These are phyloP conservation scores for Bimastos eiseni DNA, from an alignment of 2,888 invertebrate genomes.

Conservation along the genomic window DNA sequence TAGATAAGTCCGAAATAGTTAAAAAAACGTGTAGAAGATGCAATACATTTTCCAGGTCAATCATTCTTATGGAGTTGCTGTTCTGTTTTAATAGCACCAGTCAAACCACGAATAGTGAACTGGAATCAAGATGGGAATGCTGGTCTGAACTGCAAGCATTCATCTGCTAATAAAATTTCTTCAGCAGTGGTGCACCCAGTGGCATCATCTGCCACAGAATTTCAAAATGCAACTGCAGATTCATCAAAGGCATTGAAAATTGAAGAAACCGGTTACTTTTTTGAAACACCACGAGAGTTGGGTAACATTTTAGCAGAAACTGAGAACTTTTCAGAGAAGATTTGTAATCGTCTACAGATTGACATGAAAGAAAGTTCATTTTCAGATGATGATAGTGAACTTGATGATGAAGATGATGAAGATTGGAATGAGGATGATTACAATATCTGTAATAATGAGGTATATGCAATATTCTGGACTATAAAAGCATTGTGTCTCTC, in stretches of 20 bases:
- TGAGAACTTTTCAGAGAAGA: neutral
- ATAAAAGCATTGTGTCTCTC: neutral
- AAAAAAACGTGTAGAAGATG: neutral
- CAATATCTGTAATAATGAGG: neutral
- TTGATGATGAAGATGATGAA: neutral
- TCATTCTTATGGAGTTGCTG: neutral
- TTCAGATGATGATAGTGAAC: constrained; percentile 15
- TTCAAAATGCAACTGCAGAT: neutral
- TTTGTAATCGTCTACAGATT: neutral
- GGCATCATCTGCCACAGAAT: neutral
- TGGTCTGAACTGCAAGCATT: neutral
- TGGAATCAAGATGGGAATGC: neutral
- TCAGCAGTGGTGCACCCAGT: neutral
- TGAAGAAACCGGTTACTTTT: neutral
- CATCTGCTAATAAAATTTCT: neutral
- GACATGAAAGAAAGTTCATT: constrained; percentile 9
- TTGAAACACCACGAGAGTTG: neutral
- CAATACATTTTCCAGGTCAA: neutral
- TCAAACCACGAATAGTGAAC: neutral
- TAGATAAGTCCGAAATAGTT: too few species aligned
- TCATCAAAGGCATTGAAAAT: neutral
- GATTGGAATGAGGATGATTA: constrained; percentile 4
- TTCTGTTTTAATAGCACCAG: neutral
- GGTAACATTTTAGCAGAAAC: neutral
- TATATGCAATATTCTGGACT: neutral